Base-by-base conservation (phyloP, 2,113 vertebrate genomes). In the Symphodus melops region DNA sequence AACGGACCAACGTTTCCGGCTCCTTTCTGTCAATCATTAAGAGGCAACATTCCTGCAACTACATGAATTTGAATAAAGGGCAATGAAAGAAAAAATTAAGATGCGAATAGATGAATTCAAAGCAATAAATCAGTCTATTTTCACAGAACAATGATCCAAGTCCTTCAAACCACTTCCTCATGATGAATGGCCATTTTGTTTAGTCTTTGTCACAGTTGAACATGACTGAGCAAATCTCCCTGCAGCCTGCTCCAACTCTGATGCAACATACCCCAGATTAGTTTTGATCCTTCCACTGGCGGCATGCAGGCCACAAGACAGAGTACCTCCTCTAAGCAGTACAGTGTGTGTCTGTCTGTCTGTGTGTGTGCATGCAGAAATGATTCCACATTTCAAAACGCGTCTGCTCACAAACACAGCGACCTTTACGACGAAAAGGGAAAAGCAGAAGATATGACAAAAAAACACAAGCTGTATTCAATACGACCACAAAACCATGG, bases 201-300 rank as follows among this genome's bases (percentile, higher is more conserved):
- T 79, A 54, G 62, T 69, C 55, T 77, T 75, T 82, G 74, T 84
- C 72, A 21, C 62, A 51, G 48, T 72, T 68, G 69, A 78, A 68
- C 67, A 81, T 81, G 80, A 85, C 68, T 21, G 60, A 78, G 72
- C 62, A 82, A 81, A 88, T 70, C 67, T 70, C 51, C 21, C 1
- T 8, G 58, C 54, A 76, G 72, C 58, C 69, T 67, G 48, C 72
- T 77, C 37, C 57, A 75, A 21, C 68, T 77, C 64, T 81, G 83
- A 82, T 61, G 68, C 62, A 77, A 75, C 65, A 68, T 46, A 68
- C 33, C 54, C 25, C 55, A 68, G 54, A 79, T 86, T 81, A 85
- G 70, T 62, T 58, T 70, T 73, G 72, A 90, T 79, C 76, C 72
- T 60, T 59, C 64, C 59, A 49, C 60, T 75, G 58, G 65, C 73